Evolutionary conservation across 1,140 invertebrate species (phyloP).

Genomic region (Drosophila parvula): DNA sequence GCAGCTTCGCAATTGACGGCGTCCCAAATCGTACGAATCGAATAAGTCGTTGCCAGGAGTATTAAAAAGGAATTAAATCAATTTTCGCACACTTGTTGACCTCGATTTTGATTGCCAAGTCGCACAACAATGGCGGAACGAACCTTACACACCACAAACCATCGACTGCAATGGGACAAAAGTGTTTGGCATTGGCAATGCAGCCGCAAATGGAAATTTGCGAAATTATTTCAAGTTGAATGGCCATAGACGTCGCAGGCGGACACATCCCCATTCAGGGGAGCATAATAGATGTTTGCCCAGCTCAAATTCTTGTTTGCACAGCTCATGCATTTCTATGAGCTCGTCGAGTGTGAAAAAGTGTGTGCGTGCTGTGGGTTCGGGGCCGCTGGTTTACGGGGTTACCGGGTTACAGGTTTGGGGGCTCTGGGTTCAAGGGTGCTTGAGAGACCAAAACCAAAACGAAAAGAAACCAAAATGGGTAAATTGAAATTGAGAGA

Average conservation of each 20-base stretch:
- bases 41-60: slow-evolving; percentile 26
- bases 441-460: slow-evolving; percentile 36
- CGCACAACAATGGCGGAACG: slow-evolving; percentile 18
- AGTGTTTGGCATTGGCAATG: slow-evolving; percentile 27
- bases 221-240: slow-evolving; percentile 74
- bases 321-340: slow-evolving; percentile 49
- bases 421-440: slow-evolving; percentile 48
- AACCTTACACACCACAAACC: slow-evolving; percentile 9
- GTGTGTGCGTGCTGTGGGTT: slow-evolving; percentile 12
- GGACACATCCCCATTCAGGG: slow-evolving; percentile 56
- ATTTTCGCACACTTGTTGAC: slow-evolving; percentile 60
- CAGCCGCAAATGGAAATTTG: slow-evolving; percentile 68
- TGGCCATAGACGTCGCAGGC: slow-evolving; percentile 52
- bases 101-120: slow-evolving; percentile 40
- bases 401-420: slow-evolving; percentile 18
- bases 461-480: slow-evolving; percentile 56
- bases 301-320: slow-evolving; percentile 64
- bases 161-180: slow-evolving; percentile 23
- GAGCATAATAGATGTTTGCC: slow-evolving; percentile 72
- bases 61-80: slow-evolving; percentile 59
- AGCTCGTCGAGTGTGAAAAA: slow-evolving; percentile 44
- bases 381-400: background rate
- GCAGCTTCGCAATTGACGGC: slow-evolving; percentile 6
- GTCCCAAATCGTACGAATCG: slow-evolving; percentile 1
- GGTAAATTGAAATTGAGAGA: slow-evolving; percentile 70